Evolutionary conservation across 1,140 invertebrate species (phyloP), one percentile per base, ranked within the genome.

Genomic region (Temnothorax longispinosus): DNA sequence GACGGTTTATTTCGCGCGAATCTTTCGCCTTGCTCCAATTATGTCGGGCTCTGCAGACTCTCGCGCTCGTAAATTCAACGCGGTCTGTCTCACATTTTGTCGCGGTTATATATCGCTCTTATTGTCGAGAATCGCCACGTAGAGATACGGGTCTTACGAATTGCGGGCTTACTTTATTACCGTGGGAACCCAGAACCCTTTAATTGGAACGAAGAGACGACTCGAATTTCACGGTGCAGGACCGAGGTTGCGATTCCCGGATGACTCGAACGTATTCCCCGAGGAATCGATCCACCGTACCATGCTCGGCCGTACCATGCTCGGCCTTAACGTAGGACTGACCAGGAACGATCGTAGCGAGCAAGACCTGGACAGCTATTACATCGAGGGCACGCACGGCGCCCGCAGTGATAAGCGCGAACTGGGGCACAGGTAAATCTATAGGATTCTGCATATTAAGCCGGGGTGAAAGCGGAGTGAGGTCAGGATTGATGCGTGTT

Each of bases 361-460:
- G 65, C 90, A 95, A 44, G 96, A 97, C 80, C 87, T 96, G 88
- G 96, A 96, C 86, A 95, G 95, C 86, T 97, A 21, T 21, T 21
- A 96, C 90, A 96, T 96, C n/a, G 96, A 96, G 86, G 96, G 96
- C n/a, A 93, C 95, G 52, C 91, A 91, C 7, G 91, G 52, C 71
- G 93, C 92, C 93, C 95, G 77, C 93, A 95, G 89, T 41, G 96
- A 97, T 93, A 96, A 96, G 85, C 96, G 96, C 85, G 95, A 96
- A 77, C 92, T 96, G 13, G 94, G 95, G 69, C 96, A 97, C 95
- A 97, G 96, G 96, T 97, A 96, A 91, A 62, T 88, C 56, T 69
- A 21, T 69, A 21, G 8, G 32, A 62, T 52, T 89, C 71, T 60
- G 7, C 65, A 67, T 21, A 47, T 76, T 56, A 50, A 65, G 27